phyloP scores from a whole-genome alignment of 1,140 invertebrate genomes.

The Prorops nasuta region DNA sequence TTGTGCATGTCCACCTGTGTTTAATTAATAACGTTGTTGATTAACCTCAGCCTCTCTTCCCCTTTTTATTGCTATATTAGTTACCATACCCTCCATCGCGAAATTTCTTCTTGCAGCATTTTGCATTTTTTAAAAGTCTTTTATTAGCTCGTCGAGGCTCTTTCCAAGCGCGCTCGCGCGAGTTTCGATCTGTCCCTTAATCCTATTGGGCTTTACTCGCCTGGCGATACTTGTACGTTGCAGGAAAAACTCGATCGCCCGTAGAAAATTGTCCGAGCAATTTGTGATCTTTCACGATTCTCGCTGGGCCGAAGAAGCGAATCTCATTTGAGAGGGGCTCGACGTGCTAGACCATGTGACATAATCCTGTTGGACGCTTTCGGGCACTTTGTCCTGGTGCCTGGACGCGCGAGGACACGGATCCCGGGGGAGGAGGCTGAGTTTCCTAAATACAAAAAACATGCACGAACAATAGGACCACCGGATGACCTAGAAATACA shows the following conservation, averaged over 20 bases:
- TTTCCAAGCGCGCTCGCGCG: too few relatives aligned
- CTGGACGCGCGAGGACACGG: conserved; percentile 12
- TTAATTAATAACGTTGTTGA: too few relatives aligned
- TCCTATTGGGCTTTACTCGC: conserved; percentile 22
- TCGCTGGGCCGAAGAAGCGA: conserved; percentile 32
- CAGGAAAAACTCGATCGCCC: conserved; percentile 19
- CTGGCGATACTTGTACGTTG: too few relatives aligned
- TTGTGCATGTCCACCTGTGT: too few relatives aligned
- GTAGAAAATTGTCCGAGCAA: conserved; percentile 53
- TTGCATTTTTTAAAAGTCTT: too few relatives aligned
- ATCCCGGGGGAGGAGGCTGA: conserved; percentile 14
- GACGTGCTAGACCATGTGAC: conserved; percentile 44
- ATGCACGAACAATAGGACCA: conserved; percentile 11
- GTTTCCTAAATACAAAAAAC: conserved; percentile 25
- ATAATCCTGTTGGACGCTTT: conserved; percentile 43
- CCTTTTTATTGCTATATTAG: too few relatives aligned
- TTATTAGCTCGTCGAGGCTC: too few relatives aligned
- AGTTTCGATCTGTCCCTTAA: conserved; percentile 10
- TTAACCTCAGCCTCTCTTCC: too few relatives aligned
- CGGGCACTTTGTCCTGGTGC: conserved; percentile 20
- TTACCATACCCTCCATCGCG: too few relatives aligned
- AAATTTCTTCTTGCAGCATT: too few relatives aligned
- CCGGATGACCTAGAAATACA: conserved; percentile 26
- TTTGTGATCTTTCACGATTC: conserved; percentile 46
- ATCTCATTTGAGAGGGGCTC: conserved; percentile 26